Conservation (phyloP, 1,140 invertebrate species). For the Lepidostoma basale region DNA sequence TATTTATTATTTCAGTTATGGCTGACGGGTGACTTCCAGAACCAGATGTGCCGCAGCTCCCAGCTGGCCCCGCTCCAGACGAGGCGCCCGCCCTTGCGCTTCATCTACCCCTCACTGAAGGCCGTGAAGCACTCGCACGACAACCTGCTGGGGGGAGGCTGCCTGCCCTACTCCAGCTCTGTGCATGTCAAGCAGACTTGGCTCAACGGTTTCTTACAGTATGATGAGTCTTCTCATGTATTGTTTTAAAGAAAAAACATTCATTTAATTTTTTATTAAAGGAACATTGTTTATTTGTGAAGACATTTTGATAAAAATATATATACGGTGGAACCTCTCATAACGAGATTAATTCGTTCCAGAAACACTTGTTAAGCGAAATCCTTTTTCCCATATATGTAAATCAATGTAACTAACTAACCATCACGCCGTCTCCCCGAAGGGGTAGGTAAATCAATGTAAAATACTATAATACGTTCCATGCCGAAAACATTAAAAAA, state of each 20-base stretch:
- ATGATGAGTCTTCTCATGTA: conserved; percentile 47
- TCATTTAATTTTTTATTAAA: neutral
- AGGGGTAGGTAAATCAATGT: too few species aligned
- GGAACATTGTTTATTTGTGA: neutral
- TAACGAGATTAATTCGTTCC: neutral
- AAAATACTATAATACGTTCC: too few species aligned
- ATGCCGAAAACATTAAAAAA: too few species aligned
- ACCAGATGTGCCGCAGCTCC: conserved; percentile 50
- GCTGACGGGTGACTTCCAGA: conserved; percentile 57
- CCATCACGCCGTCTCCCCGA: too few species aligned
- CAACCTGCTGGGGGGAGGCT: conserved; percentile 81
- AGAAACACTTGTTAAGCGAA: too few species aligned
- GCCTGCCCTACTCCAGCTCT: conserved; percentile 84
- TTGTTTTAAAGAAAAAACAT: neutral
- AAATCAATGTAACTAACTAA: too few species aligned
- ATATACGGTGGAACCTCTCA: too few species aligned
- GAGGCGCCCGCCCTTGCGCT: conserved; percentile 56
- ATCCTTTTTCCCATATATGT: too few species aligned
- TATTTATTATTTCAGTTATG: conserved; percentile 51
- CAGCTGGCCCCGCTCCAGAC: conserved; percentile 50
- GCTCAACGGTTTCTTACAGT: conserved; percentile 80
- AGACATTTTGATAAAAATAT: neutral
- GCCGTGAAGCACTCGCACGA: conserved; percentile 87
- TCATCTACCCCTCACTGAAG: conserved; percentile 63
- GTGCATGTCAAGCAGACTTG: conserved; percentile 86